These are phyloP conservation scores for Callopanchax toddi DNA, from an alignment of 2,113 vertebrate genomes.

Conservation along the genomic window DNA sequence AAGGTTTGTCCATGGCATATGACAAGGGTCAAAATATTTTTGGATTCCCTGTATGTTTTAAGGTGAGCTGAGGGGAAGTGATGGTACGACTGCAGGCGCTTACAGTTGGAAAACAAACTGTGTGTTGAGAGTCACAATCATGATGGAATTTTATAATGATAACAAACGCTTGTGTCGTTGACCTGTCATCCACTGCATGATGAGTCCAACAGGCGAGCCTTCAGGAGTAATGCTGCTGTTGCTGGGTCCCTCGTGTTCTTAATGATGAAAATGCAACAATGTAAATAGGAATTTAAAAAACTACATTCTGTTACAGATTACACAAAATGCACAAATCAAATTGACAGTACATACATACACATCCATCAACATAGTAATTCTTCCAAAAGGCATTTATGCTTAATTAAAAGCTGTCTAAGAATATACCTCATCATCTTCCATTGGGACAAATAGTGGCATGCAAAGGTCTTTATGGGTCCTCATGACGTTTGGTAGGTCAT, in stretches of 20 bases:
- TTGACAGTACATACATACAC: too few relatives aligned
- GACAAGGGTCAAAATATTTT: neutral
- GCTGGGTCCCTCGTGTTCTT: too few relatives aligned
- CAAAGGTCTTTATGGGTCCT: neutral
- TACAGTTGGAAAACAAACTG: neutral
- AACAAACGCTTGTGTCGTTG: neutral
- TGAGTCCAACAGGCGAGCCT: neutral
- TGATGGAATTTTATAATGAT: neutral
- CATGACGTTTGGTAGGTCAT: neutral
- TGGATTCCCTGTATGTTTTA: neutral
- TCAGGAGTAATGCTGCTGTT: neutral
- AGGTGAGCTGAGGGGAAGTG: neutral
- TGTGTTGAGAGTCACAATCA: neutral
- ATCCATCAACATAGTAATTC: too few relatives aligned
- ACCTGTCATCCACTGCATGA: constrained; percentile 1
- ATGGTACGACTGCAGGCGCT: neutral
- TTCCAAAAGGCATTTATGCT: too few relatives aligned
- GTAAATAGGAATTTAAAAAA: too few relatives aligned
- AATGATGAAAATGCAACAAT: too few relatives aligned
- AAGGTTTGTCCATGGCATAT: neutral
- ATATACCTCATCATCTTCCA: neutral
- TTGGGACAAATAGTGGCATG: neutral
- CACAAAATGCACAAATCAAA: too few relatives aligned
- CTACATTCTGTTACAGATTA: too few relatives aligned
- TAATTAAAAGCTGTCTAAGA: too few relatives aligned